Percentiles rank a stretch among this genome's conserved stretches.
These are phyloP conservation scores for Todiramphus chloris DNA, from an alignment of 2,113 vertebrate genomes.

Conservation along the genomic window DNA sequence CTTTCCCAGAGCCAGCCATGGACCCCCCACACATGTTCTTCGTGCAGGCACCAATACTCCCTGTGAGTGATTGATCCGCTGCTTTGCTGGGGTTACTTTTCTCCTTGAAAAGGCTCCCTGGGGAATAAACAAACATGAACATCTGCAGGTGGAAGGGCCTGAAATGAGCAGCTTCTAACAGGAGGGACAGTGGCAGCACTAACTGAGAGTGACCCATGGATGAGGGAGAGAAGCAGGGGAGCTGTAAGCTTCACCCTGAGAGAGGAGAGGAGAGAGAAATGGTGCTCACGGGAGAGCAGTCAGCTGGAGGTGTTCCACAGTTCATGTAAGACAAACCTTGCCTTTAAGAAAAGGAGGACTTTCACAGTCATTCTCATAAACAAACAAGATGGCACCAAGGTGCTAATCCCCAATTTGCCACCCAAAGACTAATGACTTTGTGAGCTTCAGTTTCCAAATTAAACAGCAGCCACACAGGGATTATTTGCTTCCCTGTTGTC, in stretches of 20 bases:
- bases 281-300: not conserved
- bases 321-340: not conserved
- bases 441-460: not conserved
- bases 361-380: not conserved
- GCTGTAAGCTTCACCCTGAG: not conserved
- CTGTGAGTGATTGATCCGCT: fast-evolving
- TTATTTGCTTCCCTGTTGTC: not conserved
- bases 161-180: not conserved
- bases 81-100: not conserved
- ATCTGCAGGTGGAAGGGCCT: not conserved
- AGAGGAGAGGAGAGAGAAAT: not conserved
- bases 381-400: not conserved
- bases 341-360: not conserved
- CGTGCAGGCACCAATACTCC: too few relatives aligned
- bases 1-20: not conserved
- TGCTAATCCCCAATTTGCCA: not conserved
- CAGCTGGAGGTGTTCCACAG: not conserved
- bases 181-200: not conserved
- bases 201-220: not conserved
- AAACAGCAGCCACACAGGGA: not conserved
- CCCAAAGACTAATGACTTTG: not conserved
- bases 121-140: not conserved
- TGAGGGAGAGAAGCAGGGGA: not conserved
- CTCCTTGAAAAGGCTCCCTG: not conserved
- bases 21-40: not conserved